Evolutionary conservation across 1,140 invertebrate species (phyloP).

Genomic region (Caenorhabditis tropicalis): DNA sequence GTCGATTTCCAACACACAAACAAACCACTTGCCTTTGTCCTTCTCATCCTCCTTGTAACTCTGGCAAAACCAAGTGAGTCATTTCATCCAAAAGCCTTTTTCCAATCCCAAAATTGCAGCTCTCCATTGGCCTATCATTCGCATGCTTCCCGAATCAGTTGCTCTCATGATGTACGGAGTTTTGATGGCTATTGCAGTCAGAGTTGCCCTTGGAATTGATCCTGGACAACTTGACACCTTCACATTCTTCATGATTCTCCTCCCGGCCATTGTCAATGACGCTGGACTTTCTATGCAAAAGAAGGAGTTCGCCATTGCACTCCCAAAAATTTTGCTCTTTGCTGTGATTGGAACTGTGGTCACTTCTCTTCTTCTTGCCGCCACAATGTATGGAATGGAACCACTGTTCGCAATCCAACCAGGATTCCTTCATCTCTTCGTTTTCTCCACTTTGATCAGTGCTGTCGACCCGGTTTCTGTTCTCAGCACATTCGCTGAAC

Average conservation of each 20-base stretch:
- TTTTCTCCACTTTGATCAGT: conserved; percentile 93
- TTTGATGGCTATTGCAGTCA: background rate
- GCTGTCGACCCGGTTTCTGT: conserved; percentile 98
- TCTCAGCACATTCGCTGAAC: conserved; percentile 94
- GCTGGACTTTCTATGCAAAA: conserved; percentile 81
- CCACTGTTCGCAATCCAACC: background rate
- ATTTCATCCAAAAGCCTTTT: background rate
- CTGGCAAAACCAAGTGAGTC: conserved; percentile 45
- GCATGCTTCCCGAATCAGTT: conserved; percentile 3
- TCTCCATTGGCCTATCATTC: conserved; percentile 13
- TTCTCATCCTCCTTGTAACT: conserved; percentile 16
- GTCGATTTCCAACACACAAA: conserved; percentile 32
- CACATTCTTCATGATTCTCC: conserved; percentile 87
- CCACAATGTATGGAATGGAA: background rate
- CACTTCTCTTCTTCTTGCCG: background rate
- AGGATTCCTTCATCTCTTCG: conserved; percentile 80
- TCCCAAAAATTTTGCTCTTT: conserved; percentile 87
- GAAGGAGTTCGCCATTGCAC: conserved; percentile 93
- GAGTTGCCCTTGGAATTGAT: background rate
- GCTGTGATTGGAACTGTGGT: conserved; percentile 87
- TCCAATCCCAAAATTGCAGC: background rate
- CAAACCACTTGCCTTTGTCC: background rate
- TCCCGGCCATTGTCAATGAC: conserved; percentile 99
- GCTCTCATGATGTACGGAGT: conserved; percentile 26
- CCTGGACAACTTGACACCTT: conserved; percentile 43